Evolutionary conservation across 2,888 invertebrate species (phyloP).

Genomic region (Taphrorychus bicolor): DNA sequence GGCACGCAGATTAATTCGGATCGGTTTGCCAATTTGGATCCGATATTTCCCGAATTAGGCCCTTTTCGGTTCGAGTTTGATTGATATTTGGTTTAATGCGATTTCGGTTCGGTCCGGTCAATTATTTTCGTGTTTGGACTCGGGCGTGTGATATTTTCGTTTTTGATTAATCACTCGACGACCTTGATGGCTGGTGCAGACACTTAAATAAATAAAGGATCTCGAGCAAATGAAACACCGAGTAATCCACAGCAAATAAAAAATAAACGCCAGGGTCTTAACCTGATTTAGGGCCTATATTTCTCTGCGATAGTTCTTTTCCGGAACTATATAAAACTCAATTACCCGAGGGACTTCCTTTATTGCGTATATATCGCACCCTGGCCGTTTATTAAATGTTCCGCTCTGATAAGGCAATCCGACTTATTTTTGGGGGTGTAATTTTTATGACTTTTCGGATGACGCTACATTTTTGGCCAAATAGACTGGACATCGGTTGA

Average conservation of each 20-base stretch:
- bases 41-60: conserved; percentile 36
- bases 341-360: conserved; percentile 41
- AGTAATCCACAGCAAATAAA: conserved; percentile 21
- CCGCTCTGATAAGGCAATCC: conserved; percentile 41
- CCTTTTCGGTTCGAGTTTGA: conserved; percentile 22
- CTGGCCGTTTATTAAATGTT: conserved; percentile 40
- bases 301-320: conserved; percentile 33
- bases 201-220: not conserved
- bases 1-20: conserved; percentile 38
- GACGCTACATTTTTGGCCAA: conserved; percentile 1
- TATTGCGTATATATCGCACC: conserved; percentile 42
- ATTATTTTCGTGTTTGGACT: conserved; percentile 5
- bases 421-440: conserved; percentile 41
- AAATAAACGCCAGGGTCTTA: conserved; percentile 28
- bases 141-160: not conserved
- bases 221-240: not conserved
- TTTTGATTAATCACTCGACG: not conserved
- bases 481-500: not conserved
- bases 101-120: conserved; percentile 3
- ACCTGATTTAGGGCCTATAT: conserved; percentile 36
- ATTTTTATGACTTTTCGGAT: conserved; percentile 37
- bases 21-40: conserved; percentile 38
- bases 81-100: conserved; percentile 22
- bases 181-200: too few species aligned
- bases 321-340: conserved; percentile 43